These are phyloP conservation scores for Nephotettix cincticeps DNA, from an alignment of 1,140 invertebrate species.

Conservation along the genomic window DNA sequence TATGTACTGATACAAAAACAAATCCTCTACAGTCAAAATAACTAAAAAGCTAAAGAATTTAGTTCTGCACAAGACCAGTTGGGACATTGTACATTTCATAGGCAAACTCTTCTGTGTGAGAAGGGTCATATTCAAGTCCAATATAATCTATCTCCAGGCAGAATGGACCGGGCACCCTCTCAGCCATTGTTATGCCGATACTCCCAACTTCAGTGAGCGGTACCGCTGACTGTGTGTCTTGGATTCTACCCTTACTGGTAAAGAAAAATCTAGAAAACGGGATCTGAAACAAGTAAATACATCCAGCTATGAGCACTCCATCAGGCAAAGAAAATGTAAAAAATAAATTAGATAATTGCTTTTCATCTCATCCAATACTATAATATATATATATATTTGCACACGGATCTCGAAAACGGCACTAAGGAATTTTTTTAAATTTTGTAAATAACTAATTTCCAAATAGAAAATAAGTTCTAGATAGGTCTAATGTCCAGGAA, in stretches of 20 bases:
- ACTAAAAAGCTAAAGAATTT: background rate
- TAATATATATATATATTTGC: no score
- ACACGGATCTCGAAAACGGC: no score
- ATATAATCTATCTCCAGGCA: slow-evolving; percentile 92
- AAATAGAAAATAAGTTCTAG: no score
- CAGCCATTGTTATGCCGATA: slow-evolving; percentile 80
- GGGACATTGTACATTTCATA: slow-evolving; percentile 81
- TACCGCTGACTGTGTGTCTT: slow-evolving; percentile 74
- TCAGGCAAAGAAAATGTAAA: no score
- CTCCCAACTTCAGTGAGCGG: slow-evolving; percentile 58
- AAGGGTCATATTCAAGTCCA: slow-evolving; percentile 74
- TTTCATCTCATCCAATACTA: no score
- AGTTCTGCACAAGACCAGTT: slow-evolving; percentile 24
- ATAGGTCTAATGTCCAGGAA: no score
- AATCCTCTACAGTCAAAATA: background rate
- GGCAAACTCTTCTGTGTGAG: slow-evolving; percentile 76
- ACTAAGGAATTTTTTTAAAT: no score
- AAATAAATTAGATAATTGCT: no score
- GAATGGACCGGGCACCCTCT: slow-evolving; percentile 79
- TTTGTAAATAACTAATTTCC: no score
- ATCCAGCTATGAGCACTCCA: no score
- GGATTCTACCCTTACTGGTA: slow-evolving; percentile 78
- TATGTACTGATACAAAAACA: no score
- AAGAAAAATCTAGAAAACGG: slow-evolving; percentile 95
- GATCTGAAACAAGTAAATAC: slow-evolving; percentile 73